phyloP scores from a whole-genome alignment of 2,797 vertebrate species.

The Pseudocheirus occidentalis region DNA sequence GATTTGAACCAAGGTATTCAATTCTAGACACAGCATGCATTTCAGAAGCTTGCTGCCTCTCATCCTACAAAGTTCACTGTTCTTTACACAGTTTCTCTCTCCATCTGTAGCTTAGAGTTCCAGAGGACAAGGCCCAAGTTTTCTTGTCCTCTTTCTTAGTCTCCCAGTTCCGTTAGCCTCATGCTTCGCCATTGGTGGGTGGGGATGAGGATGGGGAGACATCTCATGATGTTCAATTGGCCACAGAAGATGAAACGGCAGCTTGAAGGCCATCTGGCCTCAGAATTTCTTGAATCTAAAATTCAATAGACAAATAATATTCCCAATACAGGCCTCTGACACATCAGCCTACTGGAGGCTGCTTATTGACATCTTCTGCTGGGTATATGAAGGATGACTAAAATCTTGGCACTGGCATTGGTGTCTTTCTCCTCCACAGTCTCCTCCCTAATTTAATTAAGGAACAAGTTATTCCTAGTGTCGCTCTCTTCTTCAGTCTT shows the following conservation, averaged over 20 bases:
- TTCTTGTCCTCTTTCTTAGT: background rate
- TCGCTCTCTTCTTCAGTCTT: background rate
- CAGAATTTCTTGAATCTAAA: constrained; percentile 14
- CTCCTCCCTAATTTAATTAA: constrained; percentile 29
- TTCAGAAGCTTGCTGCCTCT: background rate
- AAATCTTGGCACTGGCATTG: background rate
- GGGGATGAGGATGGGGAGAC: background rate
- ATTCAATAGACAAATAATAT: background rate
- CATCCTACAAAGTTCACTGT: background rate
- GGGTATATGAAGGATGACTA: background rate
- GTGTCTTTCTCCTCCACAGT: background rate
- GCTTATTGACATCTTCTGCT: background rate
- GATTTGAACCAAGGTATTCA: background rate
- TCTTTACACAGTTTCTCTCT: background rate
- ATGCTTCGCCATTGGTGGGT: background rate
- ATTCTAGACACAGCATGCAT: background rate
- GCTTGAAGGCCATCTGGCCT: constrained; percentile 40
- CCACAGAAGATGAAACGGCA: constrained; percentile 22
- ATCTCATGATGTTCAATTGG: background rate
- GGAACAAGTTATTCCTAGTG: constrained; percentile 3
- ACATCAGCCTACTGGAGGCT: constrained; percentile 21
- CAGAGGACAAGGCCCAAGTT: background rate
- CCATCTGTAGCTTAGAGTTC: background rate
- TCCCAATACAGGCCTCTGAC: background rate
- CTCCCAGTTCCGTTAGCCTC: background rate